phyloP scores from a whole-genome alignment of 2,797 vertebrate genomes.

The Sciurus vulgaris region DNA sequence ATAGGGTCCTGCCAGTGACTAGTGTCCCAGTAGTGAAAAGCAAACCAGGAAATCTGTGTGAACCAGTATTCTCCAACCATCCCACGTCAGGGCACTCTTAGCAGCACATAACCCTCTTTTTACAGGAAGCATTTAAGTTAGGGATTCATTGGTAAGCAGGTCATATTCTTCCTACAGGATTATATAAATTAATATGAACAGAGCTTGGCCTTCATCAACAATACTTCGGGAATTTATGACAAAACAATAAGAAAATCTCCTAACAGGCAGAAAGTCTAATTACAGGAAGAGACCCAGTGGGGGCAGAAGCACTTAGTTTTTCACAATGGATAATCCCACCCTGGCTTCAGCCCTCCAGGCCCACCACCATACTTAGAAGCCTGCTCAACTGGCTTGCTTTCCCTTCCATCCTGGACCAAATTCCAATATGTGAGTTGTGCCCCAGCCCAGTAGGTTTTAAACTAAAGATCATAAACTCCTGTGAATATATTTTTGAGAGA shows the following conservation, averaged over 20 bases:
- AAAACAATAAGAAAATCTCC: neutral
- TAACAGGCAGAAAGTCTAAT: neutral
- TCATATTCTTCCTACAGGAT: neutral
- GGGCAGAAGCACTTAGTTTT: neutral
- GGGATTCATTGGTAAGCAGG: neutral
- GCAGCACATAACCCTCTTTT: neutral
- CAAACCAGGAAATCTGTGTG: neutral
- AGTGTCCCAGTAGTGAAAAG: neutral
- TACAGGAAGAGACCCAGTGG: neutral
- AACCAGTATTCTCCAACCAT: too few species aligned
- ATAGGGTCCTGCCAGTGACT: neutral
- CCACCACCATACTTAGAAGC: neutral
- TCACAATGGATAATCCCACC: neutral
- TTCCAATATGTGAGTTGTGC: neutral
- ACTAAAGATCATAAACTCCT: neutral
- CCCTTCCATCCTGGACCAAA: neutral
- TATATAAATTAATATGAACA: neutral
- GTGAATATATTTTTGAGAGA: neutral
- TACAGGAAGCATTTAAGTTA: neutral
- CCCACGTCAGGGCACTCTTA: fast-evolving
- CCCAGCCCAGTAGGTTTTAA: neutral
- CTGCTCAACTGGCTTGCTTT: neutral
- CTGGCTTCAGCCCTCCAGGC: neutral
- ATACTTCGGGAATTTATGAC: neutral
- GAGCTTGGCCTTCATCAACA: neutral